Evolutionary conservation across 2,797 vertebrate genomes (phyloP), one percentile per base, ranked within the genome.

Genomic region (Micromesistius poutassou): DNA sequence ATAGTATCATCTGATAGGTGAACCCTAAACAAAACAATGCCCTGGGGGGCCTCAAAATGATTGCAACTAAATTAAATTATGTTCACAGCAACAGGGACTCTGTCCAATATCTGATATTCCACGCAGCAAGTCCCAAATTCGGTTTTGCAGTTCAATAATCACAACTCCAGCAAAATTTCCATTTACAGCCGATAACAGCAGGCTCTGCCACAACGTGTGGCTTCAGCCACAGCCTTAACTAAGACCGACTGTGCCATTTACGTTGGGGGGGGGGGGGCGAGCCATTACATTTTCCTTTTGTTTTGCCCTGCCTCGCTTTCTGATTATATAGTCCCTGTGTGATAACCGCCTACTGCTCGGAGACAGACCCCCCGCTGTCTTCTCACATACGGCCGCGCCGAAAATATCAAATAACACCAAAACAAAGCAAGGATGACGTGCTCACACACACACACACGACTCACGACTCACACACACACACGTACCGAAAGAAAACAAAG

Each of bases 371-470:
- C 72, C 80, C 42, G 13, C 76, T 82, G 75, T 85, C 78, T 82
- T 88, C 87, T 89, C 74, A 87, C 84, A 79, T 86, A 81, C 77
- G 83, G 78, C 3, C 42, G 3, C 42, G 14, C 12, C 13, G 42
- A 46, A 83, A 84, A 89, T 83, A 91, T 86, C 84, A 88, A 92
- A 91, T 89, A 50, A 72, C 22, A 72, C 55, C 82, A 72, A 86
- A 87, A 89, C 80, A 89, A 89, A 90, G 12, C 89, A 87, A 87
- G 81, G 84, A 76, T 72, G 74, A 46, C 42, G 16, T 19, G 42
- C 42, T 2, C 42, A 19, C 42, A 46, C 42, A 46, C 42, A 19
- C 42, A 46, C 42, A 46, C 42, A 19, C 42, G 4, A 46, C 42
- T 16, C 42, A 19, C 42, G 4, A 46, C 42, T 16, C 42, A 19